These are phyloP conservation scores for Sphaeramia orbicularis DNA, from an alignment of 2,797 vertebrate genomes.

Conservation along the genomic window DNA sequence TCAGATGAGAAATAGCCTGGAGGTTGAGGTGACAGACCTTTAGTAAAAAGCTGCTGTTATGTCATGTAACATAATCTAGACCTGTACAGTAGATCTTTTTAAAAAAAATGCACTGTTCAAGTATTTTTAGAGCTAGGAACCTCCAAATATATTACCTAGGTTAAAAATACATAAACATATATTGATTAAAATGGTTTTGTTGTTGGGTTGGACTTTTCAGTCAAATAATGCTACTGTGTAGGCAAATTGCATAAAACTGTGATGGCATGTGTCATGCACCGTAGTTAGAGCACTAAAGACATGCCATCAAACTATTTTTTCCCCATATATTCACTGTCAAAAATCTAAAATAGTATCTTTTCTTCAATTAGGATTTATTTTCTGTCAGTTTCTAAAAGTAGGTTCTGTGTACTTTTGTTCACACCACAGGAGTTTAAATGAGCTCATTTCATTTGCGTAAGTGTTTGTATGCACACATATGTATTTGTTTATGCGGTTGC, in stretches of 20 bases:
- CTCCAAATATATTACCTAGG: background rate
- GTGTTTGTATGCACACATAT: slow-evolving; percentile 67
- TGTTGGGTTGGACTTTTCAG: no score
- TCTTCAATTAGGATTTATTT: background rate
- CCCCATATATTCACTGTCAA: background rate
- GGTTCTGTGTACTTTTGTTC: slow-evolving; percentile 51
- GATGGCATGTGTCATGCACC: no score
- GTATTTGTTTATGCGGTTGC: slow-evolving; percentile 72
- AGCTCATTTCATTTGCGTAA: slow-evolving; percentile 67
- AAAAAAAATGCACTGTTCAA: no score
- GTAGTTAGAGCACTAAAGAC: no score
- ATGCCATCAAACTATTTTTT: no score
- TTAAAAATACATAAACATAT: background rate
- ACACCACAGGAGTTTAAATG: slow-evolving; percentile 62
- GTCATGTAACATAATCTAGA: background rate
- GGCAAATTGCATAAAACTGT: no score
- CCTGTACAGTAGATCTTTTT: background rate
- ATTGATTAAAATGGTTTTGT: no score
- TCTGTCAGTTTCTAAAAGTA: slow-evolving; percentile 49
- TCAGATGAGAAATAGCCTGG: background rate
- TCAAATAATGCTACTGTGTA: no score
- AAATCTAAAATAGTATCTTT: background rate
- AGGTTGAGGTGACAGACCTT: background rate
- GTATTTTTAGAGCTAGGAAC: no score
- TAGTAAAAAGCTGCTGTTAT: background rate